Base-by-base conservation (phyloP, 2,888 invertebrate genomes). In the Macrosiphum euphorbiae region DNA sequence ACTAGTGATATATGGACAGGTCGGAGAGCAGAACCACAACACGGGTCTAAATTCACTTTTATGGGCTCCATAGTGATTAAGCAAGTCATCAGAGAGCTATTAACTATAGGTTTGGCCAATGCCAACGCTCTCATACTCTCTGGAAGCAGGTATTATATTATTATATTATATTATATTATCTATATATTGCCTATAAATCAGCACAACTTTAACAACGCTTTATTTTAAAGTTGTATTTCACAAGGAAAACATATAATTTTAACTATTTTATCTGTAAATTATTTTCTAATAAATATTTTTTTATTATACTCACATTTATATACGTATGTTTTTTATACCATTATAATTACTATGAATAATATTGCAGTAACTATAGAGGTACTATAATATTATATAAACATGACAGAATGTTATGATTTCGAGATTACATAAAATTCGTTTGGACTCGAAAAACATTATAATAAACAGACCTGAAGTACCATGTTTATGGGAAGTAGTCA, bases 1-100 rank as follows among this genome's bases (percentile, higher is more conserved):
- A 98, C 98, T 95, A 99, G 99, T 95, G 99, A 99, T 95, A 98
- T 98, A 95, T 99, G 99, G 99, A 98, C 98, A 95, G 99, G 99
- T 2, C 97, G 97, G 94, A 95, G 96, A 20, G 95, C 96, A n/a
- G 96, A 96, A 67, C 96, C 96, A 2, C 96, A 90, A 95, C 96
- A 5, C 13, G 95, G 95, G 5, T 97, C 97, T 47, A 96, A 96
- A 95, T 98, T 98, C 96, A 97, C 98, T 61, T 99, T 99, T 96
- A 97, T 98, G 97, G 99, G 99, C 1, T 97, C 98, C 0, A 96
- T 97, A 94, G 98, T 99, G 92, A 97, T 99, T 50, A 97, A 97
- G 90, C 98, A 98, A 95, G 97, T 97, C 44, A 96, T 97, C 61
- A 96, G 96, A 94, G 97, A 97, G 95, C 96, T 97, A 90, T 96